Conservation (phyloP, 2,797 vertebrate genomes). For the Okamejei kenojei region DNA sequence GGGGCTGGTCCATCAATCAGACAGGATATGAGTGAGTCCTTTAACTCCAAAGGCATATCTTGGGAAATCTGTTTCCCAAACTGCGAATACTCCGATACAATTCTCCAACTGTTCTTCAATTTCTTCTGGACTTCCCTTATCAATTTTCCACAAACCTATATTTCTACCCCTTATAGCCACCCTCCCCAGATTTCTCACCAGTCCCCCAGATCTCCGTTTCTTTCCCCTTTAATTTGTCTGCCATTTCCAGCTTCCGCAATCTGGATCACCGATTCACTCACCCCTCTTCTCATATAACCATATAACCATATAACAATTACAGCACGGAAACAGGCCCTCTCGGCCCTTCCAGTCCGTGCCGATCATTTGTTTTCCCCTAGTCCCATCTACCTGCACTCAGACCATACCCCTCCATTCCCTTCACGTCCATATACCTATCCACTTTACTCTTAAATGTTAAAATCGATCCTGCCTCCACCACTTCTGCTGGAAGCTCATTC, state of each 20-base stretch:
- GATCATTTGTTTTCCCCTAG: too few relatives aligned
- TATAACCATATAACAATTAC: too few relatives aligned
- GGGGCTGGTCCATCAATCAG: not conserved
- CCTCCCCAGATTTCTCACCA: not conserved
- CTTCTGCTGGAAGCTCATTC: too few relatives aligned
- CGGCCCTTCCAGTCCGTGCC: too few relatives aligned
- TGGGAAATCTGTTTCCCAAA: not conserved
- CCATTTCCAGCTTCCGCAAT: not conserved
- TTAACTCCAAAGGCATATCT: not conserved
- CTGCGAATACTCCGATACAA: not conserved
- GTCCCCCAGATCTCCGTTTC: not conserved
- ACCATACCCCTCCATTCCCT: too few relatives aligned
- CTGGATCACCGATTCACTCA: not conserved
- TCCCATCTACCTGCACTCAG: too few relatives aligned
- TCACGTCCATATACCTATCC: too few relatives aligned
- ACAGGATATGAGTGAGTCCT: not conserved
- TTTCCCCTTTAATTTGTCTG: not conserved
- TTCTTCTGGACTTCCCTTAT: not conserved
- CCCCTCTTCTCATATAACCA: too few relatives aligned
- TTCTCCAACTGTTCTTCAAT: not conserved
- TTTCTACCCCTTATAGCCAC: not conserved
- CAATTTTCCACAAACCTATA: too few relatives aligned
- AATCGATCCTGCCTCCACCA: too few relatives aligned
- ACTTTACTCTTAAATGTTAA: too few relatives aligned
- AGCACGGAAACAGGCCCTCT: too few relatives aligned